Percentiles rank a stretch among this genome's conserved stretches.
Conservation (phyloP, 1,140 invertebrate species). For the Pollicipes pollicipes region DNA sequence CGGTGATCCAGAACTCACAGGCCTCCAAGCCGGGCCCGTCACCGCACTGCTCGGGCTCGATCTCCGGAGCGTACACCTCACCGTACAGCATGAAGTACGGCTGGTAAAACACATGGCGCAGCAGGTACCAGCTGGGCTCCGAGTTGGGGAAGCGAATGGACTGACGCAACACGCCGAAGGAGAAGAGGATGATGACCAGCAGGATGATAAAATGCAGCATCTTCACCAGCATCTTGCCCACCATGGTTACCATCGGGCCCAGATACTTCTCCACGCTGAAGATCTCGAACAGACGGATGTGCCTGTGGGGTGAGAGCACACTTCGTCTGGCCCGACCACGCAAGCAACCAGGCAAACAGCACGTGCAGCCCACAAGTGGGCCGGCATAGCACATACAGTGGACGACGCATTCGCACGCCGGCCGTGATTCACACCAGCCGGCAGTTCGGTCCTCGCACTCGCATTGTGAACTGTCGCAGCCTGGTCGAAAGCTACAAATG, state of each 20-base stretch:
- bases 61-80: constrained; percentile 86
- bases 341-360: too few relatives aligned
- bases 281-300: constrained; percentile 86
- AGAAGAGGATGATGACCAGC: constrained; percentile 82
- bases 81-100: constrained; percentile 93
- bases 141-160: constrained; percentile 77
- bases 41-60: constrained; percentile 35
- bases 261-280: constrained; percentile 83
- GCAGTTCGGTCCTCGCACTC: too few relatives aligned
- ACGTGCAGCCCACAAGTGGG: too few relatives aligned
- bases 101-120: constrained; percentile 70
- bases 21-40: constrained; percentile 39
- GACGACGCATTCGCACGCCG: too few relatives aligned
- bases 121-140: constrained; percentile 65
- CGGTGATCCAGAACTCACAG: constrained; percentile 82
- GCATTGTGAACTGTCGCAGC: too few relatives aligned
- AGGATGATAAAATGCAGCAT: constrained; percentile 93
- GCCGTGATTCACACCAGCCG: too few relatives aligned
- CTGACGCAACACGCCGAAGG: constrained; percentile 86
- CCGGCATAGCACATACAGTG: too few relatives aligned
- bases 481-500: too few relatives aligned
- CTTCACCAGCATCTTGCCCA: constrained; percentile 94
- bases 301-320: constrained; percentile 30
- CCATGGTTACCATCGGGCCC: constrained; percentile 93
- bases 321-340: too few relatives aligned